Percentiles rank a stretch among this genome's conserved stretches.
These are phyloP conservation scores for Bubalus kerabau DNA, from an alignment of 2,113 vertebrate species.

Conservation along the genomic window DNA sequence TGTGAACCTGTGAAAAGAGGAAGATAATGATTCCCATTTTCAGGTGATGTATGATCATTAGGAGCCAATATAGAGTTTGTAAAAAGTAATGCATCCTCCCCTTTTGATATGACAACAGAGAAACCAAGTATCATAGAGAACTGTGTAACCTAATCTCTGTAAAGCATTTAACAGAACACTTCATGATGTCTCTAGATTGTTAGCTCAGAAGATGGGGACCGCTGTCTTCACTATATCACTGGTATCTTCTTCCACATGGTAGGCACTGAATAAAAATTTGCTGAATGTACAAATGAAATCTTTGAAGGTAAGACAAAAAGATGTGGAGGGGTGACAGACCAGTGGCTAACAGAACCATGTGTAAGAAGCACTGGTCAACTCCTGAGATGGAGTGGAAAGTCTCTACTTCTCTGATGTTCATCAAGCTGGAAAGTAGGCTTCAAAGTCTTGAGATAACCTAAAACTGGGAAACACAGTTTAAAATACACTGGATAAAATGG, in stretches of 20 bases:
- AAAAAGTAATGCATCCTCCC: neutral
- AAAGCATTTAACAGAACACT: neutral
- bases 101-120: neutral
- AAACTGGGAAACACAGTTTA: neutral
- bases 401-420: neutral
- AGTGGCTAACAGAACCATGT: neutral
- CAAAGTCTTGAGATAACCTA: neutral
- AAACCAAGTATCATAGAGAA: neutral
- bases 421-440: neutral
- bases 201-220: neutral
- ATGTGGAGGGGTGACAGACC: neutral
- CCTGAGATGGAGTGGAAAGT: neutral
- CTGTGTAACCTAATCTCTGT: neutral
- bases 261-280: neutral
- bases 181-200: neutral
- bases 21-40: neutral
- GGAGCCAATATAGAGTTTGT: neutral
- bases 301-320: neutral
- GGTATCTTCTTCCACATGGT: neutral
- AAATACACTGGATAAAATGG: neutral
- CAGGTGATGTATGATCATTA: neutral
- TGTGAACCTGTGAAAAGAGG: neutral
- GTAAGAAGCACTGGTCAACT: neutral
- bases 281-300: neutral
- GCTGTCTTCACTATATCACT: neutral